Evolutionary conservation across 2,888 invertebrate genomes (phyloP).

Genomic region (Phyto melanocephala): DNA sequence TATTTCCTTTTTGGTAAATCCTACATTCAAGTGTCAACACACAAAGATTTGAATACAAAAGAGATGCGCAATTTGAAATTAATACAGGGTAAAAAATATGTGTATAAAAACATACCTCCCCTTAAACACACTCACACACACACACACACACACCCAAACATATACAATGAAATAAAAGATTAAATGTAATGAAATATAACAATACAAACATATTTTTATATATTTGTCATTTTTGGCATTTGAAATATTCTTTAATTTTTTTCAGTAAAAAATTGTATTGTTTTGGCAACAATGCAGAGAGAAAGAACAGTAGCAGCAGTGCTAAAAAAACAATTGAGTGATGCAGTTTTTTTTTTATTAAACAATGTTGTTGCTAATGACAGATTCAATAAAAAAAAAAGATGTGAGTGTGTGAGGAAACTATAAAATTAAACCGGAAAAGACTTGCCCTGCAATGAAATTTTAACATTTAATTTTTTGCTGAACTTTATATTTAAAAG

Average conservation of each 20-base stretch:
- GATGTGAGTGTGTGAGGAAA: conserved; percentile 14
- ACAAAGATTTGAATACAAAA: conserved; percentile 54
- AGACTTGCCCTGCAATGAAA: conserved; percentile 70
- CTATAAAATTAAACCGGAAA: conserved; percentile 72
- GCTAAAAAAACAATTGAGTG: not conserved
- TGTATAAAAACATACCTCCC: conserved; percentile 37
- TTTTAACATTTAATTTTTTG: too few species aligned
- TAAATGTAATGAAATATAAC: conserved; percentile 35
- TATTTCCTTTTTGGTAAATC: conserved; percentile 58
- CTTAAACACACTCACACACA: conserved; percentile 23
- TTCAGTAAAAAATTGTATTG: conserved; percentile 38
- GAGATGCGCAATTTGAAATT: conserved; percentile 62
- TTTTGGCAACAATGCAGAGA: conserved; percentile 49
- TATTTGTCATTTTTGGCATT: conserved; percentile 59
- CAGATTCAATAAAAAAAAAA: conserved; percentile 21
- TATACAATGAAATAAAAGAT: conserved; percentile 14
- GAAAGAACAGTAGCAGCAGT: conserved; percentile 32
- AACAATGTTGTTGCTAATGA: conserved; percentile 33
- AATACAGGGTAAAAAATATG: conserved; percentile 39
- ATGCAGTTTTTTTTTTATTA: conserved; percentile 35
- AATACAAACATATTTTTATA: conserved; percentile 46
- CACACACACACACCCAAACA: not conserved
- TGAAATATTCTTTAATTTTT: conserved; percentile 49
- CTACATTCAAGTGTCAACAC: conserved; percentile 63
- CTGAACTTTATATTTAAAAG: too few species aligned